These are phyloP conservation scores for Notoglanidium macrostoma DNA, from an alignment of 2,797 vertebrate species.

Conservation along the genomic window DNA sequence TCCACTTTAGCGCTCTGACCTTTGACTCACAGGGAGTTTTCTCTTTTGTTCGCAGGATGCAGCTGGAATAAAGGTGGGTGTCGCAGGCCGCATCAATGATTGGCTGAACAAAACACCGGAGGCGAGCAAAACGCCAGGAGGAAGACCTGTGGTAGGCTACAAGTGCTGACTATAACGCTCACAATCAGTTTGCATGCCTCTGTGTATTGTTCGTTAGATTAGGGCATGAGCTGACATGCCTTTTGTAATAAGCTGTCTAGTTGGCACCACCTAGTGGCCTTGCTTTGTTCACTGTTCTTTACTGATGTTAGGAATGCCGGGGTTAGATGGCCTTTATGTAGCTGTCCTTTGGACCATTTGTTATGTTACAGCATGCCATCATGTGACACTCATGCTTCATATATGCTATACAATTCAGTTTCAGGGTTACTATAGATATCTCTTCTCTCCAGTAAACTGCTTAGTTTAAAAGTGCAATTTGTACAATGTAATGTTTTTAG, in stretches of 20 bases:
- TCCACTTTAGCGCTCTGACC: conserved; percentile 46
- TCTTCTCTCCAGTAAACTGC: neutral
- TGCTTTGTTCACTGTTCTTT: neutral
- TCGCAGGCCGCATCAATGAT: conserved; percentile 96
- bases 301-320: neutral
- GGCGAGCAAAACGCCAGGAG: conserved; percentile 82
- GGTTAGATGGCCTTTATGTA: neutral
- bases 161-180: conserved; percentile 1
- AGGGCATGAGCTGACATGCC: neutral
- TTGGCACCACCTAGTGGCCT: conserved; percentile 50
- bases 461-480: neutral
- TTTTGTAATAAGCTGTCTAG: conserved; percentile 10
- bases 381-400: neutral
- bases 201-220: neutral
- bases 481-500: neutral
- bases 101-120: conserved; percentile 99
- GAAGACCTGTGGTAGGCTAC: conserved; percentile 87
- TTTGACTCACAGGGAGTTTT: conserved; percentile 60
- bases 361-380: neutral
- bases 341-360: neutral
- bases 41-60: conserved; percentile 83
- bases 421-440: neutral
- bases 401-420: neutral
- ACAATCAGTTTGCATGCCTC: neutral
- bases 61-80: conserved; percentile 94